A percentile compares a stretch with the other conserved stretches of the same genome.
These are phyloP conservation scores for Pycnonotus jocosus DNA, from an alignment of 2,113 vertebrate genomes.

Conservation along the genomic window DNA sequence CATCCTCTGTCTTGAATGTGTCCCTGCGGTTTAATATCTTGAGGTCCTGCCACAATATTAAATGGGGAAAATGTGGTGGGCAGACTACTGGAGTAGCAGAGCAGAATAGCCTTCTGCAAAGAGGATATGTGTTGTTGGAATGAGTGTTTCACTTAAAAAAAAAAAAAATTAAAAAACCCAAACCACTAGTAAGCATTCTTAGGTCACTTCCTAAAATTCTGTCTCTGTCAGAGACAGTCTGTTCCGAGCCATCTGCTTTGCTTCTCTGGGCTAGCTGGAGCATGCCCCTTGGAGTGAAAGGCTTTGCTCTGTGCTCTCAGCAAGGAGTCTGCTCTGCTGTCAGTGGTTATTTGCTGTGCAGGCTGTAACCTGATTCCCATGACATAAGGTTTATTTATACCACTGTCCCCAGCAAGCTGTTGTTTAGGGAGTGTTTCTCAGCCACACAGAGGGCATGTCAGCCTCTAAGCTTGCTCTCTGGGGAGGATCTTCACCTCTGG, in stretches of 20 bases:
- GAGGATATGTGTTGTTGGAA: not conserved
- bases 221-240: not conserved
- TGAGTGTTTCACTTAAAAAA: not conserved
- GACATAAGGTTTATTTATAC: conserved; percentile 28
- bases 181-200: not conserved
- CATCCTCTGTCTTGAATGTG: not conserved
- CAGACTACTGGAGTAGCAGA: not conserved
- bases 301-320: not conserved
- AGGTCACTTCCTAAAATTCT: not conserved
- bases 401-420: not conserved
- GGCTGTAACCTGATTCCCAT: conserved; percentile 10
- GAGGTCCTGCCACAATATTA: not conserved
- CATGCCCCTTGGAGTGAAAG: not conserved
- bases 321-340: not conserved
- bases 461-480: not conserved
- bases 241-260: not conserved
- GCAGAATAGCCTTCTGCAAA: not conserved
- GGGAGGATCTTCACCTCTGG: not conserved
- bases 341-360: not conserved
- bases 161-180: fast-evolving
- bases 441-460: not conserved
- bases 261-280: not conserved
- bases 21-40: not conserved
- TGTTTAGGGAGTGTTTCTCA: not conserved
- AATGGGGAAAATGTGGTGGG: not conserved